Conservation (phyloP, 2,113 vertebrate species). For the Ahaetulla prasina region DNA sequence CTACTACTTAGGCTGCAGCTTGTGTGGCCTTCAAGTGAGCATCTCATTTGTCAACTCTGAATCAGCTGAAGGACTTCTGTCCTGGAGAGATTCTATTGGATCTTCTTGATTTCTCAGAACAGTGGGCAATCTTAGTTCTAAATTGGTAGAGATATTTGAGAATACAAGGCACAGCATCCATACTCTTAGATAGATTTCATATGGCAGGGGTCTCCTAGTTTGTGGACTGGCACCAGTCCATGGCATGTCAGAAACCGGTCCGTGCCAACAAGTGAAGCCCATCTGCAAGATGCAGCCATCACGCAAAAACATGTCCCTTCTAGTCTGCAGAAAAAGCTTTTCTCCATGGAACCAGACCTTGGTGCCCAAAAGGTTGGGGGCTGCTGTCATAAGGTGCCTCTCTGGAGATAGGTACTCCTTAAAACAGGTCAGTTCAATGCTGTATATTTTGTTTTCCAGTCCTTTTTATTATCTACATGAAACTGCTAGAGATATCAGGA, state of each 20-base stretch:
- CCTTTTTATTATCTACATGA: background rate
- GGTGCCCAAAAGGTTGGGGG: background rate
- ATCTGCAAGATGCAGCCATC: background rate
- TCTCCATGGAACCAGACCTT: background rate
- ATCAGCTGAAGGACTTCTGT: background rate
- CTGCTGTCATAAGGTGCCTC: background rate
- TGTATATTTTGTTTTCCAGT: background rate
- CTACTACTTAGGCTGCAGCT: background rate
- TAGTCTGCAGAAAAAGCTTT: background rate
- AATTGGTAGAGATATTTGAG: background rate
- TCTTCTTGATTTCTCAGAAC: background rate
- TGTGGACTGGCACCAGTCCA: background rate
- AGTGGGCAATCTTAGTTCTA: background rate
- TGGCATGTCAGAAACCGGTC: background rate
- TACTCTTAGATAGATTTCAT: background rate
- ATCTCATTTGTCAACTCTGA: background rate
- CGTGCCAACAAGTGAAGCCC: background rate
- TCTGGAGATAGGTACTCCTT: background rate
- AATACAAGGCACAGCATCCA: background rate
- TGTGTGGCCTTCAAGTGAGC: background rate
- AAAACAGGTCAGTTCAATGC: background rate
- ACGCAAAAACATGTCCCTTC: background rate
- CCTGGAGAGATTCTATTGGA: background rate
- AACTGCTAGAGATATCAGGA: background rate
- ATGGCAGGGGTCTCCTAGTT: background rate